Evolutionary conservation across 2,113 vertebrate species (phyloP), one percentile per base, ranked within the genome.

Genomic region (Mesocricetus auratus): DNA sequence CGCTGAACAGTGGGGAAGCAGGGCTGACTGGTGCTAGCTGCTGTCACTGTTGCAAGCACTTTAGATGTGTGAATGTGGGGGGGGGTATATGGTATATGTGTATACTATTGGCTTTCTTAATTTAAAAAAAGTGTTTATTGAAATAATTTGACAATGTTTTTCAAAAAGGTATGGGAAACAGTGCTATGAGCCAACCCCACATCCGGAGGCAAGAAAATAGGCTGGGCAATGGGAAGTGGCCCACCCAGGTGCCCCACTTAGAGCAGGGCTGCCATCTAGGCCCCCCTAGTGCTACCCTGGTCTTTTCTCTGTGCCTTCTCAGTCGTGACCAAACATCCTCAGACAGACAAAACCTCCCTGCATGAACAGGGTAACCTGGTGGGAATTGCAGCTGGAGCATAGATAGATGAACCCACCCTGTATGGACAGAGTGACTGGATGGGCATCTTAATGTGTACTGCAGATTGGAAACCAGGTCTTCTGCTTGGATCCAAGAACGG

Each of bases 401-500:
- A 73, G 19, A 21, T 39, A 5, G 42, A 10, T 7, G 33, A 90
- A 36, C 77, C 33, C 13, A 89, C 77, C 42, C 33, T 22, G 7
- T 5, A 19, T 45, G 7, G 74, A 47, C 33, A 26, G 24, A 8
- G 13, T 1, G 0, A 66, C 7, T 3, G 1, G 0, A 9, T 8
- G 50, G 33, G 71, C 16, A 87, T 36, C 22, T 24, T 5, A 22
- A 42, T 47, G 64, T 5, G 15, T 62, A 78, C 75, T 73, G 47
- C 75, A 66, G 11, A 39, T 36, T 62, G 33, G 68, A 36, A 87
- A 79, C 33, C 16, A 85, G 94, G 53, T 29, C 58, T 78, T n/a
- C 36, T 31, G 9, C 11, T 64, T 29, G 60, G n/a, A 62, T n/a
- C 73, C 26, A 69, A 47, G 68, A 66, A 66, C 29, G 50, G 15